Evolutionary conservation across 2,888 invertebrate genomes (phyloP).

Genomic region (Sinhomidia bicolor): DNA sequence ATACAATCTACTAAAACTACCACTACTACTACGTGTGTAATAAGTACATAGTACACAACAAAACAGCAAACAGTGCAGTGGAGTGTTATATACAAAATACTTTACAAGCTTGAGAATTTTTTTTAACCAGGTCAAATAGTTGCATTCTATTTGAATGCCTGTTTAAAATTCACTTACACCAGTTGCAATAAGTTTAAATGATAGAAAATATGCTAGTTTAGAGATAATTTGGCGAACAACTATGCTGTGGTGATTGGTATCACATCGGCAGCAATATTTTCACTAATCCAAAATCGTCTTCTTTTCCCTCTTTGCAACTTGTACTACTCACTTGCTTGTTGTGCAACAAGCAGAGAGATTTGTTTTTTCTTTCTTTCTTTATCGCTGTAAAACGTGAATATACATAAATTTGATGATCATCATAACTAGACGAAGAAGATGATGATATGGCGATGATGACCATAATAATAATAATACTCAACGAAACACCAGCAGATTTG

Average conservation of each 20-base stretch:
- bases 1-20: background rate
- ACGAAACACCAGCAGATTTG: background rate
- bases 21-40: too few relatives aligned
- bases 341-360: too few relatives aligned
- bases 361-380: too few relatives aligned
- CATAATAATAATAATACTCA: slow-evolving; percentile 3
- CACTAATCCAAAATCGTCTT: slow-evolving; percentile 58
- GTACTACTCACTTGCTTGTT: slow-evolving; percentile 15
- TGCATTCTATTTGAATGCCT: slow-evolving; percentile 27
- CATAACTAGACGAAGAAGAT: background rate
- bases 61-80: too few relatives aligned
- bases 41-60: too few relatives aligned
- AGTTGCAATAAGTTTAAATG: background rate
- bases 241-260: slow-evolving; percentile 54
- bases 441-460: slow-evolving; percentile 31
- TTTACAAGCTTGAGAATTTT: slow-evolving; percentile 38
- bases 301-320: background rate
- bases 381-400: slow-evolving; percentile 25
- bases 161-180: background rate
- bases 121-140: slow-evolving; percentile 70
- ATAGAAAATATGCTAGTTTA: slow-evolving; percentile 35
- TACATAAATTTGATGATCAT: too few relatives aligned
- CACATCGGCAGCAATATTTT: slow-evolving; percentile 56
- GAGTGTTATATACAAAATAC: slow-evolving; percentile 1
- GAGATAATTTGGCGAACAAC: slow-evolving; percentile 68